Base-by-base conservation (phyloP, 2,888 invertebrate species). In the Epsilonema sp. region DNA sequence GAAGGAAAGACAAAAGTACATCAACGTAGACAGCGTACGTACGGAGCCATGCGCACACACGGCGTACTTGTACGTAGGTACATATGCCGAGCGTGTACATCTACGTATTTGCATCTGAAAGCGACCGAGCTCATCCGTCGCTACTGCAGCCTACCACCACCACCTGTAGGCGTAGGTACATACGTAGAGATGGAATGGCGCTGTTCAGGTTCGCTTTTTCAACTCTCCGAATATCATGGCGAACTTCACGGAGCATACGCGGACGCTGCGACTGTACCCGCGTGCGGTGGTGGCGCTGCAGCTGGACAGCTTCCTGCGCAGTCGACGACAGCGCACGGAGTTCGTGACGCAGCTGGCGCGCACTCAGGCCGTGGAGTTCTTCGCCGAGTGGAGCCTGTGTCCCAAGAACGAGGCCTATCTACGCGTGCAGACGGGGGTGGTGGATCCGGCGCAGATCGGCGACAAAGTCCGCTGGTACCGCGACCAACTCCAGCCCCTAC, bases 231-330 rank as follows among this genome's bases (percentile, higher is more conserved):
- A 94, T 64, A 77, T 90, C 11, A 70, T 99, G 57, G 92, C 89
- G 0, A 92, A 99, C 67, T 94, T 99, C 65, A 81, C 84, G 56
- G 97, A 99, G 62, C 94, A 99, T 68, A 94, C 94, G 1, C 75
- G 97, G 49, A 99, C 92, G 0, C 69, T 99, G 49, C 75, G 97
- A 0, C 71, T 99, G 1, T 97, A 94, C 69, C 97, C 97, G 1
- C 74, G 97, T 46, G 94, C 97, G 0, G 97, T 99, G 2, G 97
- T 99, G 3, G 94, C 97, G 3, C 89, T 99, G 62, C 97, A 99
- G 70, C 83, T 90, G 41, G 82, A 82, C 60, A 78, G 79, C 63
- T 89, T 99, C 64, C 73, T 99, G 13, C 75, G 92, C 51, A 94
- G 94, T 8, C 74, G 97, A 26, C 89, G 90, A 0, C 74, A 82